Evolutionary conservation across 2,888 invertebrate species (phyloP), one percentile per base, ranked within the genome.

Genomic region (Subacronicta megacephala): DNA sequence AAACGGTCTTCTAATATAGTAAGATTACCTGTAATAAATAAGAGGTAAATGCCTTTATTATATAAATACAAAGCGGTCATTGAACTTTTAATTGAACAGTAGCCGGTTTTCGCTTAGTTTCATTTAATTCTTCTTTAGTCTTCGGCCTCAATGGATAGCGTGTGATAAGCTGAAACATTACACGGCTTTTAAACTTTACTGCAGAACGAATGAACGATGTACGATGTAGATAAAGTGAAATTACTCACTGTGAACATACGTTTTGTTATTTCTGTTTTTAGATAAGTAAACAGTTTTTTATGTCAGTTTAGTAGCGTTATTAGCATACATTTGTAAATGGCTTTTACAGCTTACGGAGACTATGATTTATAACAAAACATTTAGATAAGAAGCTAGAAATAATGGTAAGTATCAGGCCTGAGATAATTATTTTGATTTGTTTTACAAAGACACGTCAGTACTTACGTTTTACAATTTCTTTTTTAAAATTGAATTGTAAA

Each of bases 131-230:
- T 50, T 53, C 44, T 62, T 58, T 42, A 53, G 52, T 57, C 55
- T 56, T 56, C 36, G 53, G 45, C 15, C 42, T 71, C 60, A 63
- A 68, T 71, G 55, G 46, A 58, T 66, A 26, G 61, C 72, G 62
- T 72, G 70, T 62, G 78, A 75, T 78, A 78, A 78, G 68, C 45
- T 26, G 7, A 26, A 60, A 46, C 49, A 58, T 63, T 51, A 62
- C 52, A 40, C 42, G 40, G 43, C 42, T 44, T 38, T 60, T 52
- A 62, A 50, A 60, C 33, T 56, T 50, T 40, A 62, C 52, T 29
- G 50, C 36, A 36, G 54, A 50, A 49, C 36, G 44, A 50, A 42
- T 29, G 26, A 26, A 31, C 37, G 44, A 38, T 57, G 46, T 26
- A 54, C 40, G 37, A n/a, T 41, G 35, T 49, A 60, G 51, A 64